These are phyloP conservation scores for Melanotaenia nigrans DNA, from an alignment of 2,797 vertebrate genomes.

Conservation along the genomic window DNA sequence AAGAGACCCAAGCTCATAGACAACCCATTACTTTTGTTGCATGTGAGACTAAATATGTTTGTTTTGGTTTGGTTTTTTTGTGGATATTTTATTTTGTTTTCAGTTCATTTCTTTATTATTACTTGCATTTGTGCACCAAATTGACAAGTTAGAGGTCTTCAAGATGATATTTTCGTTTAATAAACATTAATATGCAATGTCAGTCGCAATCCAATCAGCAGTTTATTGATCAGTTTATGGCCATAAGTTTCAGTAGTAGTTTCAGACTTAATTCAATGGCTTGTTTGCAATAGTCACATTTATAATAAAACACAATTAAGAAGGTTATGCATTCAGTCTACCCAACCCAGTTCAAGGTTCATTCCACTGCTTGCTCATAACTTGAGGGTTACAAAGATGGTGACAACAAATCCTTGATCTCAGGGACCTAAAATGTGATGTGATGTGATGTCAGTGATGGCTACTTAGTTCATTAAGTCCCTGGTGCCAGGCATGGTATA, in stretches of 20 bases:
- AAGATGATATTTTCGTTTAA: not conserved
- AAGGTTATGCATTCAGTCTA: not conserved
- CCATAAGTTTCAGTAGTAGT: not conserved
- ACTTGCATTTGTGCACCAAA: not conserved
- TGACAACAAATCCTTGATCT: not conserved
- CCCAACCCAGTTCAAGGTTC: not conserved
- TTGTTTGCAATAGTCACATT: not conserved
- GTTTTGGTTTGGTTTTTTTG: no score
- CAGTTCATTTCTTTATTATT: no score
- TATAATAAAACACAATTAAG: not conserved
- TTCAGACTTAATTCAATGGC: not conserved
- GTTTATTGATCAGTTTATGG: not conserved
- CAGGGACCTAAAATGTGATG: not conserved
- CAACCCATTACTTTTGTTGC: no score
- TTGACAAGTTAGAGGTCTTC: not conserved
- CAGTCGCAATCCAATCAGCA: no score
- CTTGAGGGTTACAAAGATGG: not conserved
- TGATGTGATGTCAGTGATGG: not conserved
- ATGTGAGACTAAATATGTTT: no score
- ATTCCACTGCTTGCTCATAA: no score
- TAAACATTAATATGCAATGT: not conserved
- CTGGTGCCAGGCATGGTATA: not conserved
- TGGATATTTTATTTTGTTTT: no score
- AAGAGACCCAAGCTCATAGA: no score
- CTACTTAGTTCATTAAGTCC: not conserved